phyloP scores from a whole-genome alignment of 2,888 invertebrate species.

The Microplitis deprimator region DNA sequence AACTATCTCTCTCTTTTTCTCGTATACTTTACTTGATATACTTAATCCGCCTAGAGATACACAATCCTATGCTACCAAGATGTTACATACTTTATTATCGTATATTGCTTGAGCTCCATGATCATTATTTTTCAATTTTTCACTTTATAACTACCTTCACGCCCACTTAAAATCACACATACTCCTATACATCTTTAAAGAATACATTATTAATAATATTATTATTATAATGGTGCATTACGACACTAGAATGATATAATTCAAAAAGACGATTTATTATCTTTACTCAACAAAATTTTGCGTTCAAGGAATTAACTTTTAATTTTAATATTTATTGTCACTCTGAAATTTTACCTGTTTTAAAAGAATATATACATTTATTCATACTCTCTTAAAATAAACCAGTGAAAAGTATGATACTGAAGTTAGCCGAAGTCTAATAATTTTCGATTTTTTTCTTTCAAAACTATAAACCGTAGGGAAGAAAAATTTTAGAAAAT shows the following conservation, averaged over 20 bases:
- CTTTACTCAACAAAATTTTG: no score
- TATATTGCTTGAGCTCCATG: constrained; percentile 4
- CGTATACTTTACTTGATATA: background rate
- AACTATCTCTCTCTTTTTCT: background rate
- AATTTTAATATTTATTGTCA: no score
- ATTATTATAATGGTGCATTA: background rate
- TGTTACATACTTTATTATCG: background rate
- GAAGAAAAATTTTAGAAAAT: no score
- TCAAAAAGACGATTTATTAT: no score
- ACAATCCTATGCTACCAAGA: constrained; percentile 8
- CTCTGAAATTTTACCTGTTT: no score
- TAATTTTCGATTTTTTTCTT: no score
- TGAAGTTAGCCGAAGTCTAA: no score
- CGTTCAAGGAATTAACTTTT: no score
- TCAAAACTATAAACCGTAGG: no score
- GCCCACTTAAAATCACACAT: background rate
- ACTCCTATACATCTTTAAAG: background rate
- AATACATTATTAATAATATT: background rate
- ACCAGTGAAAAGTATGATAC: no score
- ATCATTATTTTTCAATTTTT: constrained; percentile 11
- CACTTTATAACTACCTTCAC: background rate
- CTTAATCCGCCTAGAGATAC: background rate
- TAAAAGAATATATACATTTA: no score
- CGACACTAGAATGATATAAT: background rate
- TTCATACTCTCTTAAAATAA: no score